Percentiles rank a stretch among this genome's conserved stretches.
Evolutionary conservation across 2,113 vertebrate species (phyloP).

Genomic region (Lamprotornis superbus): DNA sequence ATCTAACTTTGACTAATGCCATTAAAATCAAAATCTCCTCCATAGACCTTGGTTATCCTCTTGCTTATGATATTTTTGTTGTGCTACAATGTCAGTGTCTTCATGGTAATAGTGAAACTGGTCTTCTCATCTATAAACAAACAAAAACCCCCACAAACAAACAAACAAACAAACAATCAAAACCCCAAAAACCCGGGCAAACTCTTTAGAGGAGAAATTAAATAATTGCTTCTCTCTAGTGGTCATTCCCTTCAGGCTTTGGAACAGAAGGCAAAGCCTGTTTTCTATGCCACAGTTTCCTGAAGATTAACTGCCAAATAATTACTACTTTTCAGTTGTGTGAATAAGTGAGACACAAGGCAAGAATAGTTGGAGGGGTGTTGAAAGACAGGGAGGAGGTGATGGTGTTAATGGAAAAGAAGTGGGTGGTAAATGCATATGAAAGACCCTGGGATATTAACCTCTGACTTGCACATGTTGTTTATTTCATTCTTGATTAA

Average conservation of each 20-base stretch:
- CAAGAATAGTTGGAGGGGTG: not conserved
- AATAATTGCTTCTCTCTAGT: not conserved
- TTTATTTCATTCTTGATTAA: conserved; percentile 55
- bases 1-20: not conserved
- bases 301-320: conserved; percentile 48
- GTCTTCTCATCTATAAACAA: not conserved
- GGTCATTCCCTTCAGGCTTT: not conserved
- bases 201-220: not conserved
- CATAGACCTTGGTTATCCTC: not conserved
- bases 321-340: conserved; percentile 29
- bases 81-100: not conserved
- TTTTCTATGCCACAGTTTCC: not conserved
- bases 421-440: conserved; percentile 54
- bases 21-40: conserved; percentile 14
- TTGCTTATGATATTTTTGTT: not conserved
- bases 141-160: not conserved
- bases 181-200: not conserved
- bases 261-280: conserved; percentile 20
- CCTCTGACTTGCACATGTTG: conserved; percentile 46
- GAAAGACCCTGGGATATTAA: conserved; percentile 55
- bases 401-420: conserved; percentile 55
- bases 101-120: not conserved
- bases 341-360: not conserved
- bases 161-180: not conserved
- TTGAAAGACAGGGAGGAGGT: conserved; percentile 26